Percentiles rank a stretch among this genome's conserved stretches.
phyloP scores from a whole-genome alignment of 2,113 vertebrate genomes.

The Silurus meridionalis region DNA sequence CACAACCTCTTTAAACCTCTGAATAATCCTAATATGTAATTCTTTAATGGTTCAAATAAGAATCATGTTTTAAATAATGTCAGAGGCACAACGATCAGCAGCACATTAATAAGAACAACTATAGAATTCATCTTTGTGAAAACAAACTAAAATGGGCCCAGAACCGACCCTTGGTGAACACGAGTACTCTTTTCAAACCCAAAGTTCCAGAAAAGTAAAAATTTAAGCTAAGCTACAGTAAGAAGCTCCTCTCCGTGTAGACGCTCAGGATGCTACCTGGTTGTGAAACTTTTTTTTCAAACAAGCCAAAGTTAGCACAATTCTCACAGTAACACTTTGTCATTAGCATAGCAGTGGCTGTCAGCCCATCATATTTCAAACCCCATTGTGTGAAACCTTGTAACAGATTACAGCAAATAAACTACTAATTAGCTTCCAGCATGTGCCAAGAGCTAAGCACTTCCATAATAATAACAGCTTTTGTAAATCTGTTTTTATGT shows the following conservation, averaged over 20 bases:
- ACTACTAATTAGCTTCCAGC: conserved; percentile 12
- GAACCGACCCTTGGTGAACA: neutral
- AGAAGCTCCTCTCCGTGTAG: neutral
- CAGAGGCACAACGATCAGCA: neutral
- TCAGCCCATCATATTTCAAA: conserved; percentile 26
- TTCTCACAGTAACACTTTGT: conserved; percentile 37
- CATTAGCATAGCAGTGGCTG: conserved; percentile 20
- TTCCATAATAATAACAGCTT: neutral
- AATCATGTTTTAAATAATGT: neutral
- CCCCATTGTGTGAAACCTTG: conserved; percentile 18
- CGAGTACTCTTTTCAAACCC: neutral
- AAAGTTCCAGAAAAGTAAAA: neutral
- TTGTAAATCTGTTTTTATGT: neutral
- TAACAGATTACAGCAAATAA: conserved; percentile 15
- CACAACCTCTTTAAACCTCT: neutral
- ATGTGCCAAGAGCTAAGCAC: conserved; percentile 7
- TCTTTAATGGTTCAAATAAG: neutral
- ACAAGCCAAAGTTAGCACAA: conserved; percentile 8
- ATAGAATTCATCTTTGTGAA: neutral
- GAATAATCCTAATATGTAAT: neutral
- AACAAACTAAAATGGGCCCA: neutral
- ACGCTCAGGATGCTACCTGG: neutral
- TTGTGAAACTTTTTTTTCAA: conserved; percentile 19
- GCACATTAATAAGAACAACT: neutral
- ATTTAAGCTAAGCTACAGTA: neutral